phyloP scores from a whole-genome alignment of 2,888 invertebrate genomes.

The Venustoraphidia nigricollis region DNA sequence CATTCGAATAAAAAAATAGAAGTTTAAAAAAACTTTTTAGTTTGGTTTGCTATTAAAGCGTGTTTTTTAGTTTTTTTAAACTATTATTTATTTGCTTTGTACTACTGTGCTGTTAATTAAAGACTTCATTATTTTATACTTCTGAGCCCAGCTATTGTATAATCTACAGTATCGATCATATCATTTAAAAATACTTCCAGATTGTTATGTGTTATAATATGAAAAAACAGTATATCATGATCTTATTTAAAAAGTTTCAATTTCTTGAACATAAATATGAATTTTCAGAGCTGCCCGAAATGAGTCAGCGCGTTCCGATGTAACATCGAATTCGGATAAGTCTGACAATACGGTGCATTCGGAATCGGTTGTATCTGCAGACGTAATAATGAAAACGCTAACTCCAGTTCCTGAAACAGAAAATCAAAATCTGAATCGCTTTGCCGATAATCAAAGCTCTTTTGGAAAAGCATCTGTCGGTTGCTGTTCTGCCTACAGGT shows the following conservation, averaged over 20 bases:
- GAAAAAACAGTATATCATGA: no score
- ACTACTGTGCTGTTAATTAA: conserved; percentile 5
- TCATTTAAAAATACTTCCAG: no score
- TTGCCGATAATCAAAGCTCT: conserved; percentile 17
- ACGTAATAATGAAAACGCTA: conserved; percentile 19
- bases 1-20: no score
- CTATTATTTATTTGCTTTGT: no score
- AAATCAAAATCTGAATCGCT: neutral
- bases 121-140: conserved; percentile 16
- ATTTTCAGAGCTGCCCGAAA: conserved; percentile 41
- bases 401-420: conserved; percentile 12
- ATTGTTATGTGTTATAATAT: no score
- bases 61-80: no score
- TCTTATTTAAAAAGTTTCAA: no score
- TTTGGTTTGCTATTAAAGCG: no score
- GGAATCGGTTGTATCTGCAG: conserved; percentile 18
- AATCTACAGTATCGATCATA: no score
- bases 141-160: conserved; percentile 14
- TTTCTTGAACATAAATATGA: neutral
- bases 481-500: conserved; percentile 24
- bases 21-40: no score
- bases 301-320: conserved; percentile 27
- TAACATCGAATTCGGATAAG: conserved; percentile 27
- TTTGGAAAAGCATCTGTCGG: conserved; percentile 30
- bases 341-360: conserved; percentile 21